phyloP scores from a whole-genome alignment of 2,113 vertebrate species.

The Semicossyphus pulcher region DNA sequence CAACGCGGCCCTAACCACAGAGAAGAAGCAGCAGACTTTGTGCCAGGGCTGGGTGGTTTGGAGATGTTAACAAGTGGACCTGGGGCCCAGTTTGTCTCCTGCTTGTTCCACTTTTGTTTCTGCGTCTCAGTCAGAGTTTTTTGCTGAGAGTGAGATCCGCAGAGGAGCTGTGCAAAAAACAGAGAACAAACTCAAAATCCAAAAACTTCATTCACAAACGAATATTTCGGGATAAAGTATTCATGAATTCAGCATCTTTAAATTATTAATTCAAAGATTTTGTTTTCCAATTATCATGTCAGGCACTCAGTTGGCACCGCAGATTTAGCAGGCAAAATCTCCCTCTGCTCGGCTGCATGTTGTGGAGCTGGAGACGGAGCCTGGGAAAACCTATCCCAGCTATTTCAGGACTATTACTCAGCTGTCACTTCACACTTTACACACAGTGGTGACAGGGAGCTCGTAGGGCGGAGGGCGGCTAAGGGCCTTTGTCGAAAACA shows the following conservation, averaged over 20 bases:
- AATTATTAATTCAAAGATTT: slow-evolving; percentile 65
- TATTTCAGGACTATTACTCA: slow-evolving; percentile 83
- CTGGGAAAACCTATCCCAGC: slow-evolving; percentile 70
- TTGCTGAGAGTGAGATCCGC: slow-evolving; percentile 26
- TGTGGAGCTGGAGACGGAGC: slow-evolving; percentile 29
- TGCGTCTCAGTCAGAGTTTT: slow-evolving; percentile 23
- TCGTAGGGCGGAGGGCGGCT: slow-evolving; percentile 61
- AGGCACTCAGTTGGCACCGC: slow-evolving; percentile 12
- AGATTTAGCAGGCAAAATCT: slow-evolving; percentile 33
- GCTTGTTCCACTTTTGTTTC: slow-evolving; percentile 47
- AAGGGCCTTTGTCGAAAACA: slow-evolving; percentile 68
- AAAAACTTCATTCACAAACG: slow-evolving; percentile 26
- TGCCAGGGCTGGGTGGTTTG: slow-evolving; percentile 40
- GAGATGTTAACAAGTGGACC: slow-evolving; percentile 65
- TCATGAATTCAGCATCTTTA: slow-evolving; percentile 47
- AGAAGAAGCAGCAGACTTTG: slow-evolving; percentile 41
- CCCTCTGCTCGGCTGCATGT: slow-evolving; percentile 44
- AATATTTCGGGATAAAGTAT: slow-evolving; percentile 45
- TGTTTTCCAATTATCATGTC: slow-evolving; percentile 61
- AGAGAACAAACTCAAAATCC: slow-evolving; percentile 14
- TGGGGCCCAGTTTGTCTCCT: slow-evolving; percentile 1
- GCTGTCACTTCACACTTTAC: slow-evolving; percentile 83
- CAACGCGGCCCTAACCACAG: slow-evolving; percentile 13
- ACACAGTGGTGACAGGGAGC: slow-evolving; percentile 75
- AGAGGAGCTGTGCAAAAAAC: slow-evolving; percentile 43